Evolutionary conservation across 2,113 vertebrate genomes (phyloP).

Genomic region (Passer montanus): DNA sequence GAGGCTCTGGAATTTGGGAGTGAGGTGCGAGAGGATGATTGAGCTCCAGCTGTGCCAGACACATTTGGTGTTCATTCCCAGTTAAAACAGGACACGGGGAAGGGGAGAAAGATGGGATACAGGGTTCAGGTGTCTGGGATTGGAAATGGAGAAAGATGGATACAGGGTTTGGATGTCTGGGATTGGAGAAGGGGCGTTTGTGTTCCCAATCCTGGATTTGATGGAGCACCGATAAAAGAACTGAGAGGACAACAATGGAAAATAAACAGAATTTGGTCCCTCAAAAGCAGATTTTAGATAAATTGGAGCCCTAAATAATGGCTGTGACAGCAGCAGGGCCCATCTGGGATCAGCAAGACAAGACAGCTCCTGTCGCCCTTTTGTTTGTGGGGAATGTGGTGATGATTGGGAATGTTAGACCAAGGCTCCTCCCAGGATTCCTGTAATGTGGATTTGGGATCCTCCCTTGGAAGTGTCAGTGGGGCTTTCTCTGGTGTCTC

Average conservation of each 20-base stretch:
- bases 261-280: not conserved
- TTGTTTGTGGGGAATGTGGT: not conserved
- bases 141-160: not conserved
- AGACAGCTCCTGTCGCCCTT: not conserved
- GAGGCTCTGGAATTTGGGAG: not conserved
- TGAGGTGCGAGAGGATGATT: rapidly evolving
- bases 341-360: not conserved
- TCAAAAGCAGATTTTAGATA: not conserved
- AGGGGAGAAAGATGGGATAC: not conserved
- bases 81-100: not conserved
- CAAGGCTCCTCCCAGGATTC: not conserved
- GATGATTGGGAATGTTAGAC: not conserved
- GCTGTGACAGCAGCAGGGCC: not conserved
- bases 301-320: not conserved
- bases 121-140: not conserved
- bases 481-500: too few species aligned
- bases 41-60: not conserved
- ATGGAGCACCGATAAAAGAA: not conserved
- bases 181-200: not conserved
- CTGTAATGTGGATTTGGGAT: not conserved
- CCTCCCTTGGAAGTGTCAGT: not conserved
- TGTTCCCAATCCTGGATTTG: not conserved
- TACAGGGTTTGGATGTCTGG: not conserved
- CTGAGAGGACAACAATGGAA: not conserved
- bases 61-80: not conserved